A percentile compares a stretch with the other conserved stretches of the same genome.
Evolutionary conservation across 2,888 invertebrate species (phyloP).

Genomic region (Athalia rosae): DNA sequence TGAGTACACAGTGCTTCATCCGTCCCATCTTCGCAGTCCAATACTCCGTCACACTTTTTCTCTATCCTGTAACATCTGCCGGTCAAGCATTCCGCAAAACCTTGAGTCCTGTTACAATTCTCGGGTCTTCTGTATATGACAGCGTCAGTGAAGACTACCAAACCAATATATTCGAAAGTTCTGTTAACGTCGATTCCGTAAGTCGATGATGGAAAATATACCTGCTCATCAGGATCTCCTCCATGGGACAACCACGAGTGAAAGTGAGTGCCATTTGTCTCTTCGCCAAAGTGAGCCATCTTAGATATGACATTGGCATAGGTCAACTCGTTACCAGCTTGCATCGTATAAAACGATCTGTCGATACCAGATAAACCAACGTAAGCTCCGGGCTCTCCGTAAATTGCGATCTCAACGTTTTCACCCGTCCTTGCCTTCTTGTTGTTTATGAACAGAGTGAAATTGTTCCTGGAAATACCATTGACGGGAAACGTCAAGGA

Average conservation of each 20-base stretch:
- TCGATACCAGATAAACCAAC: slow-evolving; percentile 94
- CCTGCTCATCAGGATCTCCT: slow-evolving; percentile 89
- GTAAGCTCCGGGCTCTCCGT: slow-evolving; percentile 95
- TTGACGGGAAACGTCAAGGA: slow-evolving; percentile 97
- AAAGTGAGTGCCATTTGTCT: slow-evolving; percentile 88
- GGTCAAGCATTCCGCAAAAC: slow-evolving; percentile 87
- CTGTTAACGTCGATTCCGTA: slow-evolving; percentile 95
- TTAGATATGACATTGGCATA: slow-evolving; percentile 91
- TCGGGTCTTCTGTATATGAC: slow-evolving; percentile 81
- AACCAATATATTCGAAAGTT: slow-evolving; percentile 92
- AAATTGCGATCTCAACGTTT: slow-evolving; percentile 93
- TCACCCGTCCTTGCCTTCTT: slow-evolving; percentile 95
- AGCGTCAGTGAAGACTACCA: slow-evolving; percentile 94
- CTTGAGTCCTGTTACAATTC: slow-evolving; percentile 83
- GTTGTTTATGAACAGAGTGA: slow-evolving; percentile 91
- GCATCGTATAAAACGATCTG: slow-evolving; percentile 92
- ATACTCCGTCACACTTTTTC: slow-evolving; percentile 85
- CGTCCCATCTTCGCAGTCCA: slow-evolving; percentile 89
- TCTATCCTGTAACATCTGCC: slow-evolving; percentile 86
- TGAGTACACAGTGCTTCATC: slow-evolving; percentile 84
- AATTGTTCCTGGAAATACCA: slow-evolving; percentile 94
- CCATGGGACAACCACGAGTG: slow-evolving; percentile 91
- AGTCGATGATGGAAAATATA: slow-evolving; percentile 91
- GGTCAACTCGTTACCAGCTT: slow-evolving; percentile 92
- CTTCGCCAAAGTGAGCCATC: slow-evolving; percentile 91